Conservation (phyloP, 2,888 invertebrate genomes). For the Thalpophila matura region DNA sequence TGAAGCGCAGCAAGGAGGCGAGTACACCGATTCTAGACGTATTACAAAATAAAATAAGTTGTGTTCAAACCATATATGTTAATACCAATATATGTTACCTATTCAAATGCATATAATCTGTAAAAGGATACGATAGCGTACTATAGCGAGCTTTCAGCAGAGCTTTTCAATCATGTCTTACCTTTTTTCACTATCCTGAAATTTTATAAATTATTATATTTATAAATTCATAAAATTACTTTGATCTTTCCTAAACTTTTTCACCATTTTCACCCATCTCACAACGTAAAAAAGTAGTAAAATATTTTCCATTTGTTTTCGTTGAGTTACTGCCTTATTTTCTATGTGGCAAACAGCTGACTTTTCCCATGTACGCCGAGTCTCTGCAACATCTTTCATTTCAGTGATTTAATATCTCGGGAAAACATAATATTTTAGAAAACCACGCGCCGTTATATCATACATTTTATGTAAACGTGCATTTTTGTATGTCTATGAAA, state of each 20-base stretch:
- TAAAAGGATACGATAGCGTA: slow-evolving; percentile 15
- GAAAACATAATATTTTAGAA: slow-evolving; percentile 28
- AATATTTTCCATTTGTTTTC: slow-evolving; percentile 26
- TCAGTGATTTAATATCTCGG: slow-evolving; percentile 47
- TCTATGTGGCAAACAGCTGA: slow-evolving; percentile 44
- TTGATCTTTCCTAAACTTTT: slow-evolving; percentile 6
- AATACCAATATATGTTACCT: too few relatives aligned
- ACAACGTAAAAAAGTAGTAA: slow-evolving; percentile 19
- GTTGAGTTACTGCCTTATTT: slow-evolving; percentile 38
- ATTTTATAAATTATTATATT: too few relatives aligned
- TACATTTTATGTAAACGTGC: slow-evolving; percentile 26
- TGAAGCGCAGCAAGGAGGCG: not conserved
- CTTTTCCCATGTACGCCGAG: slow-evolving; percentile 39
- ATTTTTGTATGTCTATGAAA: slow-evolving; percentile 10
- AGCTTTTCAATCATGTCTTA: slow-evolving; percentile 24
- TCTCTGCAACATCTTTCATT: slow-evolving; percentile 44
- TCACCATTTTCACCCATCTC: slow-evolving; percentile 2
- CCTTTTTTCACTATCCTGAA: not conserved
- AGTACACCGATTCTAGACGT: not conserved
- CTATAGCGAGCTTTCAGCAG: slow-evolving; percentile 11
- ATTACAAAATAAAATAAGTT: slow-evolving; percentile 22
- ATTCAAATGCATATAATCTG: slow-evolving; percentile 40
- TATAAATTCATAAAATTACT: not conserved
- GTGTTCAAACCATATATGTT: slow-evolving; percentile 16
- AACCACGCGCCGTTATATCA: slow-evolving; percentile 4